A percentile compares a stretch with the other conserved stretches of the same genome.
Evolutionary conservation across 2,113 vertebrate species (phyloP).

Genomic region (Sclerurus mexicanus): DNA sequence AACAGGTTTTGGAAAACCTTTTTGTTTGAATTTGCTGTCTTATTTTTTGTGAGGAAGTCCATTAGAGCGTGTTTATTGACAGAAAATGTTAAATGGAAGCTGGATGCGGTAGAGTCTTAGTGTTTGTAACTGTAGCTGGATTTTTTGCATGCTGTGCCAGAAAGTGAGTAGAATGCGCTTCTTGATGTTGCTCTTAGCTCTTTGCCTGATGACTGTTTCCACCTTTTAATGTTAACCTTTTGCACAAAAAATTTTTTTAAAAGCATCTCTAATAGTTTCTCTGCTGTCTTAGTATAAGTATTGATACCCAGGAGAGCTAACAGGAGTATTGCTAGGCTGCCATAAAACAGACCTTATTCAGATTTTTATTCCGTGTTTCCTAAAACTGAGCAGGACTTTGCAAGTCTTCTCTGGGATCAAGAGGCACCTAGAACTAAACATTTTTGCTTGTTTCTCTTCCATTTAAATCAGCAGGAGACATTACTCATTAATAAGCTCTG

Average conservation of each 20-base stretch:
- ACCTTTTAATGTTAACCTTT: neutral
- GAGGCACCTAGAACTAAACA: conserved; percentile 49
- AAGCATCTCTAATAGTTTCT: neutral
- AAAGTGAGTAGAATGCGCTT: conserved; percentile 64
- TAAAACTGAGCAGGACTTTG: conserved; percentile 65
- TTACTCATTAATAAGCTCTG: neutral
- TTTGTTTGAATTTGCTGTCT: conserved; percentile 27
- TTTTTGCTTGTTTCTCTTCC: conserved; percentile 33
- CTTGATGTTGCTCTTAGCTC: conserved; percentile 72
- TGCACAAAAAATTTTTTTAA: neutral
- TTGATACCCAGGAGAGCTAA: conserved; percentile 72
- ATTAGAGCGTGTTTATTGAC: conserved; percentile 64
- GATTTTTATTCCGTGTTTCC: conserved; percentile 21
- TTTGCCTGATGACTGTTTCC: conserved; percentile 64
- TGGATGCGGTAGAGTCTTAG: conserved; percentile 14
- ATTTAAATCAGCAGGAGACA: neutral
- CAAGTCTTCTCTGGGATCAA: conserved; percentile 56
- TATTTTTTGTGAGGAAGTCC: conserved; percentile 53
- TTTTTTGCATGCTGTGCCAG: conserved; percentile 76
- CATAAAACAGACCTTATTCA: conserved; percentile 79
- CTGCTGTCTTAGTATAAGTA: neutral
- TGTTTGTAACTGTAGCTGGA: conserved; percentile 37
- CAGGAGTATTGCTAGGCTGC: conserved; percentile 54
- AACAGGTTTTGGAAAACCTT: conserved; percentile 32
- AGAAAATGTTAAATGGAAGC: conserved; percentile 54